phyloP scores from a whole-genome alignment of 1,140 invertebrate genomes.

The Lasioglossum albipes region DNA sequence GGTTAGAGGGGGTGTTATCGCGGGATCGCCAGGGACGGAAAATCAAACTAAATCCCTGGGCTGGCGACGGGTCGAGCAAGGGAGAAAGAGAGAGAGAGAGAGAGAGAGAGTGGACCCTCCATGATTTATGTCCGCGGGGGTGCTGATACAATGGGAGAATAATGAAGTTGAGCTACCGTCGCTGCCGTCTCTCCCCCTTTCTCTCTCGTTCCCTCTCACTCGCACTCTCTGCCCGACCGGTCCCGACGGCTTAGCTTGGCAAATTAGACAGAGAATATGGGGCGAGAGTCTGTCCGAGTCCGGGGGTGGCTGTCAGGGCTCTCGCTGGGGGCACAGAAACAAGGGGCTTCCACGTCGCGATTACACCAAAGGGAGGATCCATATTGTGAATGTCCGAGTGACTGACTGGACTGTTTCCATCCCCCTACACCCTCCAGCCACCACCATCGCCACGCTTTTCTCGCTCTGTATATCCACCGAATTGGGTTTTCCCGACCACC shows the following conservation, averaged over 20 bases:
- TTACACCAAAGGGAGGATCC: slow-evolving; percentile 67
- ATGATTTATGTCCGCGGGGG: slow-evolving; percentile 72
- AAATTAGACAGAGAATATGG: slow-evolving; percentile 70
- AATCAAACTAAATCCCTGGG: slow-evolving; percentile 59
- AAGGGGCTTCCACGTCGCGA: slow-evolving; percentile 63
- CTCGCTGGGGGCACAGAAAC: slow-evolving; percentile 54
- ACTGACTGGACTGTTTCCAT: slow-evolving; percentile 53
- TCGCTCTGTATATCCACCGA: slow-evolving; percentile 25
- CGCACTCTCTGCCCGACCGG: slow-evolving; percentile 51
- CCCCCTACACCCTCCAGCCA: too few relatives aligned
- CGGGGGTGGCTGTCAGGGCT: slow-evolving; percentile 30
- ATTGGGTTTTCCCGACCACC: not conserved
- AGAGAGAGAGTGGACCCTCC: slow-evolving; percentile 50
- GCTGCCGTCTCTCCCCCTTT: slow-evolving; percentile 7
- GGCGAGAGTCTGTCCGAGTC: slow-evolving; percentile 59
- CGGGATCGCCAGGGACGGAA: slow-evolving; percentile 23
- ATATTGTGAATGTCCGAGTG: slow-evolving; percentile 65
- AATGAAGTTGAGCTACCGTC: slow-evolving; percentile 67
- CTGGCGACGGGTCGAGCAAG: slow-evolving; percentile 25
- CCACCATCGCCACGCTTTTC: slow-evolving; percentile 47
- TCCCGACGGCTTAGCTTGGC: slow-evolving; percentile 66
- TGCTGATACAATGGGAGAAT: slow-evolving; percentile 72
- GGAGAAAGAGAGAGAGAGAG: not conserved
- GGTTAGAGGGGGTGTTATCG: slow-evolving; percentile 25
- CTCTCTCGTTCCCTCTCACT: not conserved